Percentiles rank a stretch among this genome's conserved stretches.
phyloP scores from a whole-genome alignment of 2,113 vertebrate genomes.

The Strix aluco region DNA sequence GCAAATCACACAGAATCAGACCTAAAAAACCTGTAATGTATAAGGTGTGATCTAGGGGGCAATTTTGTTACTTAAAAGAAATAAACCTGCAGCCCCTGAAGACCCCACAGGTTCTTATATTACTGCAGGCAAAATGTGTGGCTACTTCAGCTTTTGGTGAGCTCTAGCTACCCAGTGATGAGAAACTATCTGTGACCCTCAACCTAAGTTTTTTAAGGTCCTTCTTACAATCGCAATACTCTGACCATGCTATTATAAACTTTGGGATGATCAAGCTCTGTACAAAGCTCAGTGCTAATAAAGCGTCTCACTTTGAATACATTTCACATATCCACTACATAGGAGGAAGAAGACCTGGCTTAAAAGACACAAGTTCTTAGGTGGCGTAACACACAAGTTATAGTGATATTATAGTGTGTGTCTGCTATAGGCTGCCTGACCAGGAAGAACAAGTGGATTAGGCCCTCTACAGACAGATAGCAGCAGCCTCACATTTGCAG shows the following conservation, averaged over 20 bases:
- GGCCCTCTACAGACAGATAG: not conserved
- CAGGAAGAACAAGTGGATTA: not conserved
- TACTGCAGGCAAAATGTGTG: not conserved
- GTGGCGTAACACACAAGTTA: not conserved
- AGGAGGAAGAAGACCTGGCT: not conserved
- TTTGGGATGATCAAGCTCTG: not conserved
- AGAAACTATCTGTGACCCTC: not conserved
- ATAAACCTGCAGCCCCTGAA: not conserved
- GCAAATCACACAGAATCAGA: not conserved
- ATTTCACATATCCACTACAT: not conserved
- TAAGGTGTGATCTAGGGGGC: not conserved
- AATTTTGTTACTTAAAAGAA: not conserved
- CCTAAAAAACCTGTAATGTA: not conserved
- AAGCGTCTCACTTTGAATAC: not conserved
- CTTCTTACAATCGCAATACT: not conserved
- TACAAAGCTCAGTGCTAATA: not conserved
- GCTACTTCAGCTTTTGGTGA: not conserved
- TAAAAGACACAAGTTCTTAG: not conserved
- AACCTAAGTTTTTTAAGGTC: not conserved
- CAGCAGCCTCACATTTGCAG: not conserved
- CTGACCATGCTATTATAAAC: not conserved
- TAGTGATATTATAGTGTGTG: not conserved
- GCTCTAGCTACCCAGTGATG: not conserved
- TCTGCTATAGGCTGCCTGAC: not conserved
- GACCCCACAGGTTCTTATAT: not conserved